These are phyloP conservation scores for Anas bernieri DNA, from an alignment of 2,797 vertebrate species.

Conservation along the genomic window DNA sequence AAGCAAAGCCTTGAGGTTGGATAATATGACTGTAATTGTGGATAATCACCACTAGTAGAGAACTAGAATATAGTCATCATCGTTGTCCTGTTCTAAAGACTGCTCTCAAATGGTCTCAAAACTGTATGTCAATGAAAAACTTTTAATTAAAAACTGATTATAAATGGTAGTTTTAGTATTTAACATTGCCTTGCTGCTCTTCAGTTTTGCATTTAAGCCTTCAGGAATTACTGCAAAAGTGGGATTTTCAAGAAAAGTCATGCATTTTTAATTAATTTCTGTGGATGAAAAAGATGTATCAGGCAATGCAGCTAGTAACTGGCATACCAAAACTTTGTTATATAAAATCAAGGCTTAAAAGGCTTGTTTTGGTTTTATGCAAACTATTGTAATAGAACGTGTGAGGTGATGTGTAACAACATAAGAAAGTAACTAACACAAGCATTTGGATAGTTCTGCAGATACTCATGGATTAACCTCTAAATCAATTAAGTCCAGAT, in stretches of 20 bases:
- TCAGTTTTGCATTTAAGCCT: neutral
- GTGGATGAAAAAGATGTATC: neutral
- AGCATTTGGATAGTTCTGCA: neutral
- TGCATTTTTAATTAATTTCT: neutral
- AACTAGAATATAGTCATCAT: neutral
- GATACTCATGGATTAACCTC: neutral
- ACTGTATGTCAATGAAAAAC: neutral
- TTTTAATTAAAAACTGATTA: neutral
- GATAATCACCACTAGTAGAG: neutral
- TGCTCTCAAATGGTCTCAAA: neutral
- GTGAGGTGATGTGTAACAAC: neutral
- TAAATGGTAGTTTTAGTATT: neutral
- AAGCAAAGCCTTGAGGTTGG: neutral
- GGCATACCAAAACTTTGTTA: neutral
- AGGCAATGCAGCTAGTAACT: neutral
- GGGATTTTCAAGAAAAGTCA: neutral
- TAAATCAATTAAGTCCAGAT: conserved; percentile 6
- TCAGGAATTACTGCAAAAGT: neutral
- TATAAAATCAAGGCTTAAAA: neutral
- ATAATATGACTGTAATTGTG: neutral
- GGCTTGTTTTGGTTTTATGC: neutral
- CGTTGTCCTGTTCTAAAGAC: neutral
- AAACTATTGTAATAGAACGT: neutral
- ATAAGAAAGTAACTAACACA: neutral
- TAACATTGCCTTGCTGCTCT: neutral